A percentile compares a stretch with the other conserved stretches of the same genome.
These are phyloP conservation scores for Ceratitis capitata DNA, from an alignment of 1,140 invertebrate species.

Conservation along the genomic window DNA sequence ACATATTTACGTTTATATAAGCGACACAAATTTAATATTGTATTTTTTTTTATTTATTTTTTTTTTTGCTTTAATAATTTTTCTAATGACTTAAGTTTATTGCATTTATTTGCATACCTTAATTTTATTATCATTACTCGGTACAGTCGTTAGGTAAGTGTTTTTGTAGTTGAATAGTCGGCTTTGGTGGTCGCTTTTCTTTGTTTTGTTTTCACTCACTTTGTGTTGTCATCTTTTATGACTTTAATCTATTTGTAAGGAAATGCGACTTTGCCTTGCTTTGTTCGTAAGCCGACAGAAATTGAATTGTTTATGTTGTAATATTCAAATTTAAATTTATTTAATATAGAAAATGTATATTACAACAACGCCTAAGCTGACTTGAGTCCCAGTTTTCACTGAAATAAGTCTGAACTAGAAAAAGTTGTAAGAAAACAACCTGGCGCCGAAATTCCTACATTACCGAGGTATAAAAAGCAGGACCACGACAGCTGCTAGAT, in stretches of 20 bases:
- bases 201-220: not conserved
- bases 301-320: not conserved
- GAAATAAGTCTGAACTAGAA: too few species aligned
- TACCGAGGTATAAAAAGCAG: too few species aligned
- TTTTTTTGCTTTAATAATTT: not conserved
- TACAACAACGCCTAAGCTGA: too few species aligned
- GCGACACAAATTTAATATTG: not conserved
- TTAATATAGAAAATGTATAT: too few species aligned
- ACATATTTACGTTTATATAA: not conserved
- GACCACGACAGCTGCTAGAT: too few species aligned
- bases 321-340: too few species aligned
- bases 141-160: not conserved
- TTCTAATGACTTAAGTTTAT: not conserved
- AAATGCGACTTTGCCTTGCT: not conserved
- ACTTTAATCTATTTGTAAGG: conserved; percentile 17
- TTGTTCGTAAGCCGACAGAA: conserved; percentile 7
- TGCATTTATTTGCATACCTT: conserved; percentile 35
- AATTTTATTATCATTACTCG: conserved; percentile 29
- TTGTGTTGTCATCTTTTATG: conserved; percentile 28
- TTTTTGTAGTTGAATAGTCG: not conserved
- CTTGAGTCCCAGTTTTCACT: too few species aligned
- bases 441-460: too few species aligned
- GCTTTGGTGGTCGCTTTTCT: not conserved
- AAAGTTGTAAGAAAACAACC: too few species aligned
- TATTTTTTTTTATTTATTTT: not conserved